Evolutionary conservation across 2,113 vertebrate species (phyloP).

Genomic region (Protobothrops mucrosquamatus): DNA sequence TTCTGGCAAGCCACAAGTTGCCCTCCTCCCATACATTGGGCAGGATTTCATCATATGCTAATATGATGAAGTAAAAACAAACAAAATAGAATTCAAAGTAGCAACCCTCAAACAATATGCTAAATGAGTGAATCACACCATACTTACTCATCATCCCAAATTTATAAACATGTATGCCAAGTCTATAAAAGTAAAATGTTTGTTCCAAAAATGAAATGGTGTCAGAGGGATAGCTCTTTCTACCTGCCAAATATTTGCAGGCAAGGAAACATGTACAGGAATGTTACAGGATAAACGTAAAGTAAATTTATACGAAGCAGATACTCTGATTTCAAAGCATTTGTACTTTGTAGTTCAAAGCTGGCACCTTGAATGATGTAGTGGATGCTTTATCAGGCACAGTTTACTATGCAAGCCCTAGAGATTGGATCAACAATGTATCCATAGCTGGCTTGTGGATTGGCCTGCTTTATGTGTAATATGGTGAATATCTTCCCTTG

Average conservation of each 20-base stretch:
- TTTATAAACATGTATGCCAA: not conserved
- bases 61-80: not conserved
- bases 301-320: not conserved
- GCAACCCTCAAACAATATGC: not conserved
- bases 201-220: not conserved
- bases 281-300: not conserved
- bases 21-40: not conserved
- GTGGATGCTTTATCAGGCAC: not conserved
- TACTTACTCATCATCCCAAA: not conserved
- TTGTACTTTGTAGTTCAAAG: not conserved
- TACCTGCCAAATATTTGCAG: not conserved
- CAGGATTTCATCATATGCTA: not conserved
- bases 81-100: not conserved
- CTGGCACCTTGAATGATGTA: not conserved
- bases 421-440: not conserved
- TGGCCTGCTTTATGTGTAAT: not conserved
- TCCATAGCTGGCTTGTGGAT: not conserved
- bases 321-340: not conserved
- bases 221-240: not conserved
- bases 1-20: not conserved
- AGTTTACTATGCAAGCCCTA: not conserved
- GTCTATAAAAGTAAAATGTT: not conserved
- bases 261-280: not conserved
- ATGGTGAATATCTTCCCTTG: not conserved
- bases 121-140: not conserved